Base-by-base conservation (phyloP, 2,888 invertebrate genomes). In the Tolmerus cingulatus region DNA sequence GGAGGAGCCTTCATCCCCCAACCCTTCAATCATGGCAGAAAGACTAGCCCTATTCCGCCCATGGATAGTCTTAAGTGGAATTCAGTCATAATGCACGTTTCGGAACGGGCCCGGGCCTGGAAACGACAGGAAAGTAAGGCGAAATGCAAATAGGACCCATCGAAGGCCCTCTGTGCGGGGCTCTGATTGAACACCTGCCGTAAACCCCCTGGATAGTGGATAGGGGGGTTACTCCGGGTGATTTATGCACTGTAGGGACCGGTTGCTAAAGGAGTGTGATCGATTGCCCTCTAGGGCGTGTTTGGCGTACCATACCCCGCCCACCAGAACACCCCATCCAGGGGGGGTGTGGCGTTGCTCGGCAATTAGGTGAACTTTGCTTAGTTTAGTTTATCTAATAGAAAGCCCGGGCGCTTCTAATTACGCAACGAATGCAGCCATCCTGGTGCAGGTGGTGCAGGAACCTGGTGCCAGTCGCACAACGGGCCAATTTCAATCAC, bases 211-310 rank as follows among this genome's bases (percentile, higher is more conserved):
- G 30, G 12, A 27, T 2, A 8, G 81, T 5, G 8, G 14, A 55
- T 30, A 30, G 37, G 74, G 74, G 14, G n/a, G 55, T 0, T 23
- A 27, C 14, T 19, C 55, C 37, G 40, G 66, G 19, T 84, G 66
- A 84, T 84, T 84, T 84, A 84, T 84, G 66, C 46, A 66, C 66
- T 84, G 34, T 27, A 51, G 82, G 82, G 66, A 84, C 66, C 23
- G 14, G n/a, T 66, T 37, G 37, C 16, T 34, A 46, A 14, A 34
- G 8, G 30, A 37, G 34, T 84, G 82, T 84, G 82, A 66, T 84
- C 66, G 66, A 84, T 66, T 84, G 66, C 40, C 12, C 79, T 34
- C 79, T n/a, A 8, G 66, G 66, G 66, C 27, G 66, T 66, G 66
- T 66, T 66, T 66, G 66, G 19, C 27, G 23, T 23, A 34, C 34